Base-by-base conservation (phyloP, 2,797 vertebrate species). In the Lacerta agilis region DNA sequence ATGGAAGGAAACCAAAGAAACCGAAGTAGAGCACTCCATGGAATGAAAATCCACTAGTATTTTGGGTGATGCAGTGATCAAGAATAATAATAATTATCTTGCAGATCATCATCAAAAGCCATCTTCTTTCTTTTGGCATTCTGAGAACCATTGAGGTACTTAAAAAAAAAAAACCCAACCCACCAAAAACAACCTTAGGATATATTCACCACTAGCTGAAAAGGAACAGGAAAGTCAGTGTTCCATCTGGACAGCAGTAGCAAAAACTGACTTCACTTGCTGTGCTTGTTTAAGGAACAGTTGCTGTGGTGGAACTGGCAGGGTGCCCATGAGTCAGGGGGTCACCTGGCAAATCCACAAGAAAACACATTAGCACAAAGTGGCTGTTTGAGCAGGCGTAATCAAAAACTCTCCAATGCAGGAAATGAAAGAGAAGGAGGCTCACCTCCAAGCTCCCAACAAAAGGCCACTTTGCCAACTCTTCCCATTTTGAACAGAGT, bases 301-400 rank as follows among this genome's bases (percentile, higher is more conserved):
- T 88, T 85, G 82, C 92, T 94, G 88, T 86, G 93, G 85, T 90
- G 80, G 92, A 87, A 87, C 89, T 94, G 96, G 88, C 92, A 15
- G 8, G 27, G 33, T 73, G 93, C 93, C 27, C 2, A 33, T 81
- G 93, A 94, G 94, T 94, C 94, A 91, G 73, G 13, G 93, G 83
- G 94, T 96, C 95, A 96, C 89, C 92, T 95, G 96, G 95, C 94
- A 90, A 89, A 93, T 93, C 79, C 89, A 87, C 87, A 93, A 93
- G 95, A 96, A 97, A 95, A 94, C 82, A 87, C 91, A 87, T 87
- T 45, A 92, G 93, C 93, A 96, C 94, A 95, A 88, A 90, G 94
- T 2, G 8, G 72, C 93, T 92, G 91, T 91, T 90, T 55, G 89
- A 95, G 92, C 91, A 94, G 94, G 88, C 0, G 0, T 89, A 94